phyloP scores from a whole-genome alignment of 2,113 vertebrate species.

The Gobius niger region DNA sequence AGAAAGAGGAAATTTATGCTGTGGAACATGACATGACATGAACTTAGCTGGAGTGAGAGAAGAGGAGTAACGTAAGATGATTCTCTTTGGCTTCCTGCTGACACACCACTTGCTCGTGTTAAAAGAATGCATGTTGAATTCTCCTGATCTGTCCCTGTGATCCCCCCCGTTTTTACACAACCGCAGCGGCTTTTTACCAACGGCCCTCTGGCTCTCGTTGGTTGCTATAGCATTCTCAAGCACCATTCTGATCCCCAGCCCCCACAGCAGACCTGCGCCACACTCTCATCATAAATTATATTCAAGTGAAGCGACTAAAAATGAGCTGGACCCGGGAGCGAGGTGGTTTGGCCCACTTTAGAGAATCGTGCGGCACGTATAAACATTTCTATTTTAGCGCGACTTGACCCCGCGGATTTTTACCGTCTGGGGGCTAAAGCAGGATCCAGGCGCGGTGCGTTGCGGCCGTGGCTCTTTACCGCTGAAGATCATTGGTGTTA shows the following conservation, averaged over 20 bases:
- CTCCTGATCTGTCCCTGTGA: conserved; percentile 40
- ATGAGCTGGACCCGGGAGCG: conserved; percentile 79
- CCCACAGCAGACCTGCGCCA: conserved; percentile 80
- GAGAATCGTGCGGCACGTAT: conserved; percentile 81
- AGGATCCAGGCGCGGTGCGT: conserved; percentile 19
- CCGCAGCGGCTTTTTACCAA: conserved; percentile 70
- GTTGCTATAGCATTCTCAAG: conserved; percentile 99
- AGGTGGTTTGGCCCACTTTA: conserved; percentile 81
- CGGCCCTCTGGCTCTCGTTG: conserved; percentile 76
- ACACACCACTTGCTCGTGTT: conserved; percentile 23
- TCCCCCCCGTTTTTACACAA: conserved; percentile 55
- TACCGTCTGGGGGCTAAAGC: conserved; percentile 43
- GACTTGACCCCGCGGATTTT: conserved; percentile 41
- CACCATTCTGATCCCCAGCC: conserved; percentile 80
- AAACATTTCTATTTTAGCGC: conserved; percentile 67
- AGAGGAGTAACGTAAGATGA: background rate
- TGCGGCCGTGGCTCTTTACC: conserved; percentile 34
- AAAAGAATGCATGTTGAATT: conserved; percentile 43
- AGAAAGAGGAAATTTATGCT: too few relatives aligned
- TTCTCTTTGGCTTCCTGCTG: background rate
- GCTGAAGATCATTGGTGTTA: conserved; percentile 61
- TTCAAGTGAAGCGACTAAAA: conserved; percentile 95
- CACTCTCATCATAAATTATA: conserved; percentile 99
- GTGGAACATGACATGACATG: too few relatives aligned
- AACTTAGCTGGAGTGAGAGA: background rate